Evolutionary conservation across 2,888 invertebrate genomes (phyloP).

Genomic region (Eilema griseolum): DNA sequence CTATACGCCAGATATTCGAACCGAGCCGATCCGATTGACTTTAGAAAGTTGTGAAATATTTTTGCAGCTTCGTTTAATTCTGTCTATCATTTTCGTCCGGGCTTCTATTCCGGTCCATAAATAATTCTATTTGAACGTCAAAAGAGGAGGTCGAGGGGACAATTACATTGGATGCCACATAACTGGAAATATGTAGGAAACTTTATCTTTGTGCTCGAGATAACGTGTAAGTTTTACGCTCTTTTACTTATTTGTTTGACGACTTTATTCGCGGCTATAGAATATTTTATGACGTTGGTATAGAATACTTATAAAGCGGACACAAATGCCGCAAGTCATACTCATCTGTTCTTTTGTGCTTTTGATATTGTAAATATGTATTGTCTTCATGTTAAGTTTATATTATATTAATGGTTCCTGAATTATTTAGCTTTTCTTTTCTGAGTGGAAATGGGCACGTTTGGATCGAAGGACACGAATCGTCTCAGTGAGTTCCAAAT

Average conservation of each 20-base stretch:
- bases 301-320: not conserved
- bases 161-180: constrained; percentile 41
- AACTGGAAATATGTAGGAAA: constrained; percentile 43
- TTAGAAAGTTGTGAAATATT: constrained; percentile 34
- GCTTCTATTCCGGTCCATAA: constrained; percentile 20
- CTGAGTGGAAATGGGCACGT: too few relatives aligned
- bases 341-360: not conserved
- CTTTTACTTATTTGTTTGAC: constrained; percentile 45
- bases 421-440: too few relatives aligned
- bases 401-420: not conserved
- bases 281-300: constrained; percentile 11
- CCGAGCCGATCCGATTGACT: constrained; percentile 41
- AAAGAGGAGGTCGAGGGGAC: constrained; percentile 36
- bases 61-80: constrained; percentile 30
- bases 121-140: constrained; percentile 46
- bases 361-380: not conserved
- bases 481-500: too few relatives aligned
- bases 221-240: constrained; percentile 34
- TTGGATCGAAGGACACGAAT: too few relatives aligned
- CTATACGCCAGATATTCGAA: constrained; percentile 46
- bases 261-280: constrained; percentile 21
- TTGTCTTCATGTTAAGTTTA: not conserved
- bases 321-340: not conserved
- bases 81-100: constrained; percentile 33
- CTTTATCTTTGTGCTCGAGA: constrained; percentile 38